Evolutionary conservation across 2,888 invertebrate genomes (phyloP).

Genomic region (Cryptocheilus praepositus): DNA sequence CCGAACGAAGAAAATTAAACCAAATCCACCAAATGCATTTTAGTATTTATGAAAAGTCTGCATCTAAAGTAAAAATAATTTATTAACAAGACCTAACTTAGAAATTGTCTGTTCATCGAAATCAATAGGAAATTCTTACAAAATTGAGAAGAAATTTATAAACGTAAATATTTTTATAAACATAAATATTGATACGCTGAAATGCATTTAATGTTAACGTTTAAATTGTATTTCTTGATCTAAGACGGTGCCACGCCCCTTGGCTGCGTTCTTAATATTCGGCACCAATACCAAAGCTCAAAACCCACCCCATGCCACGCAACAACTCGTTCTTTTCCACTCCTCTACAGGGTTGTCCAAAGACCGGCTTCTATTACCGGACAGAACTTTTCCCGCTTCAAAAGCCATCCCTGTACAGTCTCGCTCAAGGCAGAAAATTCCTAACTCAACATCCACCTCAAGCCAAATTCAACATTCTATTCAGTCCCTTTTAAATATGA

Average conservation of each 20-base stretch:
- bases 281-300: constrained; percentile 58
- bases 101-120: too few species aligned
- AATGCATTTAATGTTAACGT: not conserved
- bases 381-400: constrained; percentile 59
- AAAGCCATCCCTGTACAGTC: constrained; percentile 42
- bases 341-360: constrained; percentile 47
- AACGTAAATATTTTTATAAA: not conserved
- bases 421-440: constrained; percentile 20
- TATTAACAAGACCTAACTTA: too few species aligned
- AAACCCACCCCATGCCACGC: constrained; percentile 49
- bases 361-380: constrained; percentile 42
- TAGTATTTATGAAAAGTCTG: too few species aligned
- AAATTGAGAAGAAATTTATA: too few species aligned
- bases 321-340: constrained; percentile 48
- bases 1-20: too few species aligned
- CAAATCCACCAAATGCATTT: too few species aligned
- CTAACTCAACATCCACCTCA: too few species aligned
- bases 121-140: not conserved
- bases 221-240: constrained; percentile 37
- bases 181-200: not conserved
- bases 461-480: too few species aligned
- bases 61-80: too few species aligned
- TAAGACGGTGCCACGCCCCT: constrained; percentile 68
- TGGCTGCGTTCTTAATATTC: constrained; percentile 59
- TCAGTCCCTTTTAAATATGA: too few species aligned